Conservation (phyloP, 2,113 vertebrate species). For the Piaya cayana region DNA sequence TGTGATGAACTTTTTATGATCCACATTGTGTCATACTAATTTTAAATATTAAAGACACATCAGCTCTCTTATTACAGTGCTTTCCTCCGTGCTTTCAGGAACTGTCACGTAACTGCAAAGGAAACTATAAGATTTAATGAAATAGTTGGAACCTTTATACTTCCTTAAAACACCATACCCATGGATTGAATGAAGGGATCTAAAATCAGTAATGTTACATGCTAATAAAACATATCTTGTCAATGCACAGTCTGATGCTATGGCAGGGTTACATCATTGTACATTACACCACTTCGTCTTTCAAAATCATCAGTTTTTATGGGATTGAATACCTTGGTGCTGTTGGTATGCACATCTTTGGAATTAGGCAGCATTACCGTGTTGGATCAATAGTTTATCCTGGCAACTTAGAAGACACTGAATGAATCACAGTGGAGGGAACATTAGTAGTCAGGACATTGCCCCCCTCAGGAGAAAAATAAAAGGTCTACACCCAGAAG, state of each 20-base stretch:
- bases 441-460: background rate
- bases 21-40: background rate
- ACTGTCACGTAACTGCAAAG: background rate
- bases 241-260: background rate
- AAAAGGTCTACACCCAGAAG: background rate
- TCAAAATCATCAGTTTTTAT: conserved; percentile 25
- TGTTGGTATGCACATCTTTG: background rate
- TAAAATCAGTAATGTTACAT: background rate
- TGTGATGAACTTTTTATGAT: background rate
- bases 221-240: background rate
- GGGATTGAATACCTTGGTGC: conserved; percentile 1
- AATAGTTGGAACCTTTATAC: background rate
- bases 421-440: background rate
- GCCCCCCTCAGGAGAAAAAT: background rate
- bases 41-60: conserved; percentile 1
- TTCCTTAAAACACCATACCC: background rate
- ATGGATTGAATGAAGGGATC: background rate
- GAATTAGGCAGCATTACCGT: background rate
- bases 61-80: background rate
- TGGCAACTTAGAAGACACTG: background rate
- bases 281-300: background rate
- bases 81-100: conserved; percentile 1
- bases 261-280: background rate
- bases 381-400: conserved; percentile 19
- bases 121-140: background rate